A percentile compares a stretch with the other conserved stretches of the same genome.
These are phyloP conservation scores for Chiridota heheva DNA, from an alignment of 35 echinoderm and acorn worm species.

Conservation along the genomic window DNA sequence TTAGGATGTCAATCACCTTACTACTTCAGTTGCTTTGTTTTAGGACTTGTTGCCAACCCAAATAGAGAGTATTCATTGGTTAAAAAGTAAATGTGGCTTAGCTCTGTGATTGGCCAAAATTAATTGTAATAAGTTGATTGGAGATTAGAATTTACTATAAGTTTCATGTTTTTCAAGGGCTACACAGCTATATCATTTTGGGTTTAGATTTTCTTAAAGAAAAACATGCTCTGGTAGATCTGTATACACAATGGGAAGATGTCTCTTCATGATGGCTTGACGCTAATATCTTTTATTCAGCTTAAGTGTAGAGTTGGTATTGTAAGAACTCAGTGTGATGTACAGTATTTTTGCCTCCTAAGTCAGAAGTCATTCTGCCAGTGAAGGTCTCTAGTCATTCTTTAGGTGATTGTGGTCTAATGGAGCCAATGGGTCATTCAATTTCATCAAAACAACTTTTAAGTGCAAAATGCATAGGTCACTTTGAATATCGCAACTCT, in stretches of 20 bases:
- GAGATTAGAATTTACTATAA: background rate
- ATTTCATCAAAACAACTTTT: background rate
- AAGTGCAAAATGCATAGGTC: background rate
- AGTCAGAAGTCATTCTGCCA: background rate
- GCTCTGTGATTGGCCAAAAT: too few relatives aligned
- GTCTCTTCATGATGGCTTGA: conserved; percentile 21
- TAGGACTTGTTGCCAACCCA: too few relatives aligned
- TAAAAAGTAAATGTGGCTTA: too few relatives aligned
- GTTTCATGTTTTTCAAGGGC: conserved; percentile 16
- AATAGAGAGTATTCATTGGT: too few relatives aligned
- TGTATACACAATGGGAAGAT: background rate
- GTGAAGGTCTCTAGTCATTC: background rate
- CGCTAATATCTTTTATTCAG: background rate
- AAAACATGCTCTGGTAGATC: conserved; percentile 15
- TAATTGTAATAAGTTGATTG: too few relatives aligned
- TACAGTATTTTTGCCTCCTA: background rate
- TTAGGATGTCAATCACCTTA: too few relatives aligned
- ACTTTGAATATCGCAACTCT: conserved; percentile 7
- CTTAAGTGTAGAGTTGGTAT: background rate
- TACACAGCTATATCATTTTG: conserved; percentile 9
- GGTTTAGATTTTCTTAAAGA: conserved; percentile 13
- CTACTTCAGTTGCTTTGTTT: too few relatives aligned
- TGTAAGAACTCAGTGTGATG: background rate
- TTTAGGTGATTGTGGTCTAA: background rate
- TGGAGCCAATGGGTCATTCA: conserved; percentile 5